Evolutionary conservation across 1,140 invertebrate species (phyloP).

Genomic region (Acromyrmex heyeri): DNA sequence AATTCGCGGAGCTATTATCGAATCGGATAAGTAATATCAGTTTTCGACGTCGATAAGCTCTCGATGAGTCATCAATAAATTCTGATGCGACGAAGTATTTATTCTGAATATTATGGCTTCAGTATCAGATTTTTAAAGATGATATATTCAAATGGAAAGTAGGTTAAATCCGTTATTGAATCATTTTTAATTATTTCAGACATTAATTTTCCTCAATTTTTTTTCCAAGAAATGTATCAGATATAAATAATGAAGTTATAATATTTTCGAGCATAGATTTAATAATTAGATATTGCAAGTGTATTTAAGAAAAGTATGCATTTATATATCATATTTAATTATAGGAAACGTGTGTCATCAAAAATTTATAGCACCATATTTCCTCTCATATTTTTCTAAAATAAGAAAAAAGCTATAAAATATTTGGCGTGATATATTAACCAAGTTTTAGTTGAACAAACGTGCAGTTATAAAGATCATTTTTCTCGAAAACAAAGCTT

Average conservation of each 20-base stretch:
- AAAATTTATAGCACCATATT: background rate
- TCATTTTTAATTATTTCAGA: background rate
- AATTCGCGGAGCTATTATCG: background rate
- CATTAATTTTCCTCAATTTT: too few species aligned
- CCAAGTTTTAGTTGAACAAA: background rate
- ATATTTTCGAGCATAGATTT: background rate
- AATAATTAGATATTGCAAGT: background rate
- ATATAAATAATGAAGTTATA: too few species aligned
- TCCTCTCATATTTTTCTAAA: background rate
- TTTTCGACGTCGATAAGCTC: background rate
- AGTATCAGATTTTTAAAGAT: background rate
- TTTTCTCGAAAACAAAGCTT: background rate
- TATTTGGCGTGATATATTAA: background rate
- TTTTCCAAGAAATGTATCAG: too few species aligned
- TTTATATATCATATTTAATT: background rate
- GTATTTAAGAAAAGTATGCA: background rate
- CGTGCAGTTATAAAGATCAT: background rate
- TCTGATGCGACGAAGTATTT: background rate
- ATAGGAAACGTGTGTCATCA: background rate
- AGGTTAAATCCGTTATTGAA: background rate
- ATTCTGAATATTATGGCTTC: background rate
- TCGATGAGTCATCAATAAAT: background rate
- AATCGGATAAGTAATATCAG: conserved; percentile 6
- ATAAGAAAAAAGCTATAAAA: background rate
- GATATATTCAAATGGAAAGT: background rate